A percentile compares a stretch with the other conserved stretches of the same genome.
Conservation (phyloP, 2,888 invertebrate genomes). For the Panopea generosa region DNA sequence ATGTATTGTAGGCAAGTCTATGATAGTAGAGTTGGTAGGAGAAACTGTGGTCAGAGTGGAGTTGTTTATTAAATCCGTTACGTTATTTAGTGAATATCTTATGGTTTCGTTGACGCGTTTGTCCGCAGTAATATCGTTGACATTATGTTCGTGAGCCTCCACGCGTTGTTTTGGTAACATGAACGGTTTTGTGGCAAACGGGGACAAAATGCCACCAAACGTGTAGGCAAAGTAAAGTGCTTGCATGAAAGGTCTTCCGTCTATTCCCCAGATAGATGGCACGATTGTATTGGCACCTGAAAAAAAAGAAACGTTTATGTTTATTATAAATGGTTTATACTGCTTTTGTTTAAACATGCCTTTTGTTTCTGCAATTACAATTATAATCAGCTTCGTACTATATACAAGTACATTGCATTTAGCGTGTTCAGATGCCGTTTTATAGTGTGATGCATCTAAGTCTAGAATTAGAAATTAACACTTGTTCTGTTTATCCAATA, state of each 20-base stretch:
- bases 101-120: neutral
- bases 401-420: too few species aligned
- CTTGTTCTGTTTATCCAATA: too few species aligned
- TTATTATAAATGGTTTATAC: too few species aligned
- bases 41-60: neutral
- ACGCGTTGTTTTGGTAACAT: conserved; percentile 24
- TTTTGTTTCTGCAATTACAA: too few species aligned
- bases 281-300: conserved; percentile 57
- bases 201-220: conserved; percentile 43
- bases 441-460: too few species aligned
- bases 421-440: too few species aligned
- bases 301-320: neutral
- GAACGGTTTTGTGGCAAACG: conserved; percentile 51
- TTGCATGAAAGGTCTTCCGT: conserved; percentile 49
- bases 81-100: neutral
- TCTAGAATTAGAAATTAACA: too few species aligned
- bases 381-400: too few species aligned
- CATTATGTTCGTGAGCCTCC: neutral
- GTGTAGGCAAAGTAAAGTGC: conserved; percentile 54
- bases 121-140: neutral
- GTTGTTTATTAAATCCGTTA: neutral
- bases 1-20: neutral
- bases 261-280: conserved; percentile 49
- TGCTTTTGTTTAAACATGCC: too few species aligned
- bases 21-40: neutral